Percentiles rank a stretch among this genome's conserved stretches.
phyloP scores from a whole-genome alignment of 2,113 vertebrate genomes.

The Holacanthus passer region DNA sequence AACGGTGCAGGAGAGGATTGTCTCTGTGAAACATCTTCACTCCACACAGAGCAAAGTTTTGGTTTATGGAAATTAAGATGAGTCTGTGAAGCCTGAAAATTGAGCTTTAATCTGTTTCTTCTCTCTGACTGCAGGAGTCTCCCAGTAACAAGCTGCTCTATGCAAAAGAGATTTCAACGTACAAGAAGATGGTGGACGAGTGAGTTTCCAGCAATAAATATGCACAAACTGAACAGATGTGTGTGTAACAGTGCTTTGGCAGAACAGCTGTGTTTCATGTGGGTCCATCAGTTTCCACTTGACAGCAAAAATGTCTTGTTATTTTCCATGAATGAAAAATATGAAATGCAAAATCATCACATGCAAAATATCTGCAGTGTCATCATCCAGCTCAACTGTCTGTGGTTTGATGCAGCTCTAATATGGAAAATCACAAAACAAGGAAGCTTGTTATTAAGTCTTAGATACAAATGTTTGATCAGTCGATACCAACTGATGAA shows the following conservation, averaged over 20 bases:
- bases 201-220: slow-evolving; percentile 82
- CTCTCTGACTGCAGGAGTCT: slow-evolving; percentile 87
- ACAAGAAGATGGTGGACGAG: slow-evolving; percentile 99
- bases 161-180: slow-evolving; percentile 97
- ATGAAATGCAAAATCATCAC: too few relatives aligned
- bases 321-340: too few relatives aligned
- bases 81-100: background rate
- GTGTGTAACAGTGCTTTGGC: background rate
- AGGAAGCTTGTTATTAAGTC: too few relatives aligned
- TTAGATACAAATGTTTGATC: too few relatives aligned
- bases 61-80: background rate
- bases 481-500: too few relatives aligned
- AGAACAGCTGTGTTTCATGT: background rate
- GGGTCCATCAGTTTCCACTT: background rate
- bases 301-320: background rate
- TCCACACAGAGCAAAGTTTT: background rate
- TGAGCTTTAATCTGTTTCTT: background rate
- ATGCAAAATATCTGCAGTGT: too few relatives aligned
- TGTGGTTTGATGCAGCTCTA: too few relatives aligned
- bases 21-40: background rate
- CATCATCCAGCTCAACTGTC: too few relatives aligned
- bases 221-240: background rate
- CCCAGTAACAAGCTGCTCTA: slow-evolving; percentile 99
- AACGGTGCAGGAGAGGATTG: background rate
- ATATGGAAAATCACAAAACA: too few relatives aligned